These are phyloP conservation scores for Corydoras sp. DNA, from an alignment of 2,113 vertebrate genomes.

Conservation along the genomic window DNA sequence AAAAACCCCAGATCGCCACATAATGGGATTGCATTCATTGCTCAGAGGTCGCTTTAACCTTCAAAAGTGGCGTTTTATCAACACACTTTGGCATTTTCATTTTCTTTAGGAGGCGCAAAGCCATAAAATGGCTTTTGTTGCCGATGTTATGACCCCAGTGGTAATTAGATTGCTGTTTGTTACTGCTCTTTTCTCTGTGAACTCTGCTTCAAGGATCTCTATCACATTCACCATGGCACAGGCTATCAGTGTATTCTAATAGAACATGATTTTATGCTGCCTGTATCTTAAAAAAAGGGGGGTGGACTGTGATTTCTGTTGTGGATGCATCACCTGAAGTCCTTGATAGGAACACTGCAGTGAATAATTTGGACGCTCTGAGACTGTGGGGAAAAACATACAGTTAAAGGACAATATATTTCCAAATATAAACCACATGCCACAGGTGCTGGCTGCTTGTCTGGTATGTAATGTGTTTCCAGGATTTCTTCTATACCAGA, in stretches of 20 bases:
- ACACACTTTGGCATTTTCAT: constrained; percentile 37
- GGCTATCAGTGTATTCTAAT: constrained; percentile 24
- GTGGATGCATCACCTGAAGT: no score
- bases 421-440: no score
- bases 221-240: neutral
- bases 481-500: no score
- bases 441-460: no score
- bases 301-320: no score
- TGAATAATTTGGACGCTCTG: no score
- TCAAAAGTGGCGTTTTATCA: neutral
- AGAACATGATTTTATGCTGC: constrained; percentile 18
- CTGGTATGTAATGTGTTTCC: no score
- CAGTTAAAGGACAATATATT: no score
- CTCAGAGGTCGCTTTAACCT: neutral
- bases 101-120: constrained; percentile 27
- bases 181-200: neutral
- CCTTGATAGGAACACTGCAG: no score
- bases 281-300: neutral
- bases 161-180: constrained; percentile 20
- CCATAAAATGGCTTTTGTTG: constrained; percentile 8
- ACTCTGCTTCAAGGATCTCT: neutral
- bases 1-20: neutral
- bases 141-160: constrained; percentile 1
- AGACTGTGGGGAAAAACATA: no score
- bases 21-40: neutral